Evolutionary conservation across 2,113 vertebrate species (phyloP), one percentile per base, ranked within the genome.

Genomic region (Misgurnus anguillicaudatus): DNA sequence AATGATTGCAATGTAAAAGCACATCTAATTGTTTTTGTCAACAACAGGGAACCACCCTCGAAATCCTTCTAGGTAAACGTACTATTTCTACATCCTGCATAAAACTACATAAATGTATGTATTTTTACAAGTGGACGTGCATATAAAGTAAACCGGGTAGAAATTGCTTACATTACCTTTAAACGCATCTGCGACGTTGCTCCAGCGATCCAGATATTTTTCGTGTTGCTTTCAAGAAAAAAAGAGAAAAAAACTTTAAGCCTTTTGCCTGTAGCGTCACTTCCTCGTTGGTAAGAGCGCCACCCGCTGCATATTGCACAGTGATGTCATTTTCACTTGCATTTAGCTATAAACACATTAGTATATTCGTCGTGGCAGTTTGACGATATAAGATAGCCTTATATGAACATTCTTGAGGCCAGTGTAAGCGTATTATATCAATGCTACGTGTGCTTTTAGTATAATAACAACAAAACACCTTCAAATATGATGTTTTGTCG

Each of bases 221-320:
- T 68, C 61, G 51, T 42, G 53, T 65, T 69, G 63, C 67, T 77
- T 70, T 78, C 70, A 68, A 41, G 64, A 68, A 61, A 64, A 74
- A 71, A 74, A 67, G 42, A 41, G 38, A 62, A 39, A 83, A 80
- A 77, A 78, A 79, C 80, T 84, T 81, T 66, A 58, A 69, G 70
- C 60, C 31, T 39, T 31, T 39, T 64, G 45, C 17, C 6, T 48
- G 61, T 19, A 76, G 76, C 87, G 88, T 90, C 89, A 90, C 89
- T 88, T 89, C 87, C 85, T 88, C 78, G 73, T 85, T 80, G 62
- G 62, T 62, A 74, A 58, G 80, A 84, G 75, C 68, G 71, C 72
- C 66, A 73, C 61, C 42, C 13, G 61, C 75, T 60, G 79, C 45
- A 64, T 51, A 65, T 51, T 41, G 19, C 68, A 60, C 38, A 45